These are phyloP conservation scores for Mimachlamys varia DNA, from an alignment of 2,888 invertebrate species.

Conservation along the genomic window DNA sequence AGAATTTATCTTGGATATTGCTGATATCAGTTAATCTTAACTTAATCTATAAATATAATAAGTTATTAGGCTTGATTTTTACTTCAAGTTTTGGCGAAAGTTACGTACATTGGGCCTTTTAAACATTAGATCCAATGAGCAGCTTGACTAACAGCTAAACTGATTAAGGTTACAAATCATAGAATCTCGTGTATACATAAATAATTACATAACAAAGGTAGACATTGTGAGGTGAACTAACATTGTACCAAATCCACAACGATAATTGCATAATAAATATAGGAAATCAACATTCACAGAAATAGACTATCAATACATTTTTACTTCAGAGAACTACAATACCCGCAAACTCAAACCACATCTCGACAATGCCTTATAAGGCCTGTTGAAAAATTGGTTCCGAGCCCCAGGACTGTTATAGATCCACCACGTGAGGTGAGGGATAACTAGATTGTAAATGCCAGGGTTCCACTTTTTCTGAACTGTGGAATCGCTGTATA, in stretches of 20 bases:
- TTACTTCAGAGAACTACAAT: background rate
- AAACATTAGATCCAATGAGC: background rate
- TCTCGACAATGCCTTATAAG: background rate
- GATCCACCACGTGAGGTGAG: background rate
- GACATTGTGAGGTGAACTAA: background rate
- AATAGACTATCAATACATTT: background rate
- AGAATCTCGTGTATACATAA: background rate
- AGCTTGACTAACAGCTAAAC: background rate
- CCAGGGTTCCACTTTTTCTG: background rate
- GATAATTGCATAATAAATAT: constrained; percentile 11
- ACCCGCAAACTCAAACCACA: background rate
- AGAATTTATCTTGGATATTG: too few species aligned
- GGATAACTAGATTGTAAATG: background rate
- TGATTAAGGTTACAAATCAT: background rate
- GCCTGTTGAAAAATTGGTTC: background rate
- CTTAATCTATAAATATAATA: too few species aligned
- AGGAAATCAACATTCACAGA: background rate
- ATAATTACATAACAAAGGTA: background rate
- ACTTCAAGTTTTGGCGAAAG: too few species aligned
- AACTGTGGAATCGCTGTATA: background rate
- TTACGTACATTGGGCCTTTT: too few species aligned
- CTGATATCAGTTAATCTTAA: too few species aligned
- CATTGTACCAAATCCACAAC: background rate
- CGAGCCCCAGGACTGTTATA: background rate
- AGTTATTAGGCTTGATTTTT: too few species aligned